phyloP scores from a whole-genome alignment of 2,888 invertebrate species.

The Cynaeus angustus region DNA sequence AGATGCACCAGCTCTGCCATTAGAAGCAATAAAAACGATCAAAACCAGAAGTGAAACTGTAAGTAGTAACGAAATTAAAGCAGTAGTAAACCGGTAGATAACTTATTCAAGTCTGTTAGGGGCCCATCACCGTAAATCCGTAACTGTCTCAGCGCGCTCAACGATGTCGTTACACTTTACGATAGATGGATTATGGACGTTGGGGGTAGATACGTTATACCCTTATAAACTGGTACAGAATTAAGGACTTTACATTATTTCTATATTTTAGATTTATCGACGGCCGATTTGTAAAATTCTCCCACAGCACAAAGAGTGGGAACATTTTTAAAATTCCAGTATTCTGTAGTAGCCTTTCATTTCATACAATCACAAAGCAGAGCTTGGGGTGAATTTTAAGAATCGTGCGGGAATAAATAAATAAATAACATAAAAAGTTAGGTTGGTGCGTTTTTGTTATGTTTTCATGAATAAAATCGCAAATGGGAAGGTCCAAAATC shows the following conservation, averaged over 20 bases:
- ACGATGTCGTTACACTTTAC: constrained; percentile 68
- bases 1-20: constrained; percentile 31
- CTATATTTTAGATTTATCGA: constrained; percentile 37
- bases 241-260: constrained; percentile 54
- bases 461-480: constrained; percentile 34
- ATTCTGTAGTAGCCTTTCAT: background rate
- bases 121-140: constrained; percentile 67
- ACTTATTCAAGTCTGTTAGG: constrained; percentile 65
- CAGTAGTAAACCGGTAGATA: constrained; percentile 61
- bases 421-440: constrained; percentile 22
- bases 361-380: background rate
- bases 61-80: constrained; percentile 58
- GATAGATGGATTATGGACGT: constrained; percentile 63
- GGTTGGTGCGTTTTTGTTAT: constrained; percentile 18
- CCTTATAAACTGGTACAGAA: constrained; percentile 58
- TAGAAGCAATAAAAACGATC: constrained; percentile 42
- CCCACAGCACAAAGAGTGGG: constrained; percentile 8
- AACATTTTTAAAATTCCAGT: background rate
- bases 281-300: constrained; percentile 11
- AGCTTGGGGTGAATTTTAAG: background rate
- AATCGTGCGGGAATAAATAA: constrained; percentile 5
- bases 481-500: constrained; percentile 9
- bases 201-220: constrained; percentile 54
- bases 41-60: constrained; percentile 37
- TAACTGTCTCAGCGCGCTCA: constrained; percentile 65